phyloP scores from a whole-genome alignment of 2,113 vertebrate species.

The Ciconia boyciana region DNA sequence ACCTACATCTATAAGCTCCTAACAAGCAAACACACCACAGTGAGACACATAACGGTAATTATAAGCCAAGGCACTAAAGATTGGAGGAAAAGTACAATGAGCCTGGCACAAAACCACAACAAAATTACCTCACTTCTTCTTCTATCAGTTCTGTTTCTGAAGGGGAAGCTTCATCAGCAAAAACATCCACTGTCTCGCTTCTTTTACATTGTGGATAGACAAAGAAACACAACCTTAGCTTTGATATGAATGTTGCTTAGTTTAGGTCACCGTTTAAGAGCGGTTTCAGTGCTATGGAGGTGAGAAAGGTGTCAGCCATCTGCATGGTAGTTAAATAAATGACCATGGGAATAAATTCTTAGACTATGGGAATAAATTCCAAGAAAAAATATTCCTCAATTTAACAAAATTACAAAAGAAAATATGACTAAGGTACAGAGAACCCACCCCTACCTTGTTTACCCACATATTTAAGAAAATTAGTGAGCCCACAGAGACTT shows the following conservation, averaged over 20 bases:
- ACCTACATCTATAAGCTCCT: constrained; percentile 52
- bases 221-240: constrained; percentile 62
- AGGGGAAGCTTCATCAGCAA: constrained; percentile 66
- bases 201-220: constrained; percentile 56
- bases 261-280: not conserved
- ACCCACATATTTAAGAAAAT: not conserved
- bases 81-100: not conserved
- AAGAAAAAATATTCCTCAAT: not conserved
- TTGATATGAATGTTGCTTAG: not conserved
- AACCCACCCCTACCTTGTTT: not conserved
- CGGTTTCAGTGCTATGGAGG: not conserved
- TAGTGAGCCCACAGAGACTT: not conserved
- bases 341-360: not conserved
- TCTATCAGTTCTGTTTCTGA: constrained; percentile 68
- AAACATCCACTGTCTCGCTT: constrained; percentile 72
- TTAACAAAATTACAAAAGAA: not conserved
- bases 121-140: constrained; percentile 68
- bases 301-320: not conserved
- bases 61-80: constrained; percentile 22
- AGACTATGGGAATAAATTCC: not conserved
- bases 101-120: constrained; percentile 43
- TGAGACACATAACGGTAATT: not conserved
- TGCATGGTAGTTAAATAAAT: not conserved
- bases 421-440: not conserved
- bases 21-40: constrained; percentile 44